These are phyloP conservation scores for Montifringilla adamsi DNA, from an alignment of 2,113 vertebrate species.

Conservation along the genomic window DNA sequence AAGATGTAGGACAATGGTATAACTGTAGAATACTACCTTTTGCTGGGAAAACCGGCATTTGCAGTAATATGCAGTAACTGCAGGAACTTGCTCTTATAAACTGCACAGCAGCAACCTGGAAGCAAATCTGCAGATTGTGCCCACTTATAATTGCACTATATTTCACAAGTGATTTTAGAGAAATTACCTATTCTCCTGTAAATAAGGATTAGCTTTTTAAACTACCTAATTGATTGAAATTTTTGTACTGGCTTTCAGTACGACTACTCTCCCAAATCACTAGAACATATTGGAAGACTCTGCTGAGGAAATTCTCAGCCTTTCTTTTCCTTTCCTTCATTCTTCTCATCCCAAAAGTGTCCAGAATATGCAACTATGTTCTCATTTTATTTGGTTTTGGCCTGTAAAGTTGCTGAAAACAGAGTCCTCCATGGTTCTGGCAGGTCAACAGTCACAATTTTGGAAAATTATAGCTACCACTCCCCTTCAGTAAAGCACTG, in stretches of 20 bases:
- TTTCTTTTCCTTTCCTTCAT: background rate
- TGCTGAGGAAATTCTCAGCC: background rate
- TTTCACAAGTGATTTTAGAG: background rate
- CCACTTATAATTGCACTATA: background rate
- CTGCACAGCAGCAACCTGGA: background rate
- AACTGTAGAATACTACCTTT: background rate
- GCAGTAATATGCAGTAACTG: background rate
- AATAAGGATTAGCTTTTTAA: background rate
- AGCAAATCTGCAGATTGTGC: background rate
- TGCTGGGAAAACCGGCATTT: background rate
- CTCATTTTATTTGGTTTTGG: background rate
- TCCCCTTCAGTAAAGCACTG: background rate
- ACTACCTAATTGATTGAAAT: fast-evolving
- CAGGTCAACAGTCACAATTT: background rate
- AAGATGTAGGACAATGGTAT: background rate
- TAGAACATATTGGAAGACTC: background rate
- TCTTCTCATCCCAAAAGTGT: background rate
- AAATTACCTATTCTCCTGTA: background rate
- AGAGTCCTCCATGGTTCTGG: background rate
- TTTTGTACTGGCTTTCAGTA: background rate
- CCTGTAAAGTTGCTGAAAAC: background rate
- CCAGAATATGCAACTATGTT: background rate
- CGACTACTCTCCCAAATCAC: background rate
- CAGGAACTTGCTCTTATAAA: background rate
- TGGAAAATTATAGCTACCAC: background rate